A percentile compares a stretch with the other conserved stretches of the same genome.
Evolutionary conservation across 1,140 invertebrate species (phyloP).

Genomic region (Leucophenga varia): DNA sequence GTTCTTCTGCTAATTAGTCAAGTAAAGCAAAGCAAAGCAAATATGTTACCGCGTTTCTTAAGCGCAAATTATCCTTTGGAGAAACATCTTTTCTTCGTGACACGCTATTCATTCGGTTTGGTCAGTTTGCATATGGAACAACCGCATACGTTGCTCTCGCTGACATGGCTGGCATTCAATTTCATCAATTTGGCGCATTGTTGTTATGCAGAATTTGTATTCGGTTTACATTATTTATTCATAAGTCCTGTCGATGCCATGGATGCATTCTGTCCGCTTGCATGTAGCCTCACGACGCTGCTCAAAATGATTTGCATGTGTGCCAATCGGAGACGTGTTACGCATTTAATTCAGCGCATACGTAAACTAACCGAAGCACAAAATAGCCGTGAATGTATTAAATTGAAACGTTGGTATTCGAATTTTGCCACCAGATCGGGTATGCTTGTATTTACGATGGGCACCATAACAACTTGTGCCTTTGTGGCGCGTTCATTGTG

Average conservation of each 20-base stretch:
- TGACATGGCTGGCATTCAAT: conserved; percentile 27
- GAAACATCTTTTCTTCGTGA: conserved; percentile 34
- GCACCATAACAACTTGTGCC: conserved; percentile 24
- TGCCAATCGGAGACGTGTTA: conserved; percentile 22
- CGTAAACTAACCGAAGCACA: conserved; percentile 22
- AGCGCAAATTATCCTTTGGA: conserved; percentile 23
- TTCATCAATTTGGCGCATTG: conserved; percentile 33
- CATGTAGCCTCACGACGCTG: conserved; percentile 34
- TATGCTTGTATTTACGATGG: conserved; percentile 33
- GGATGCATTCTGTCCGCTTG: conserved; percentile 38
- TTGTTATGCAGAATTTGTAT: conserved; percentile 34
- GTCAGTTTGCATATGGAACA: conserved; percentile 24
- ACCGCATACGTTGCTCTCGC: not conserved
- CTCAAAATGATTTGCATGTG: conserved; percentile 36
- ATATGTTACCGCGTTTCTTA: conserved; percentile 31
- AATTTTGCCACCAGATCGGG: conserved; percentile 19
- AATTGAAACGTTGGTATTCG: conserved; percentile 15
- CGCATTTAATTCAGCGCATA: conserved; percentile 19
- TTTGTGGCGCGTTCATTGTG: conserved; percentile 34
- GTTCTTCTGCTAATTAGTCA: no score
- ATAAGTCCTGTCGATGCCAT: conserved; percentile 31
- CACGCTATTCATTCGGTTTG: conserved; percentile 30
- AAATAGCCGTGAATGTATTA: not conserved
- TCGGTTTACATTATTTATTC: conserved; percentile 28
- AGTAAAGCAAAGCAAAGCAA: no score